Percentiles rank a stretch among this genome's conserved stretches.
Evolutionary conservation across 1,140 invertebrate species (phyloP).

Genomic region (Latrodectus geometricus): DNA sequence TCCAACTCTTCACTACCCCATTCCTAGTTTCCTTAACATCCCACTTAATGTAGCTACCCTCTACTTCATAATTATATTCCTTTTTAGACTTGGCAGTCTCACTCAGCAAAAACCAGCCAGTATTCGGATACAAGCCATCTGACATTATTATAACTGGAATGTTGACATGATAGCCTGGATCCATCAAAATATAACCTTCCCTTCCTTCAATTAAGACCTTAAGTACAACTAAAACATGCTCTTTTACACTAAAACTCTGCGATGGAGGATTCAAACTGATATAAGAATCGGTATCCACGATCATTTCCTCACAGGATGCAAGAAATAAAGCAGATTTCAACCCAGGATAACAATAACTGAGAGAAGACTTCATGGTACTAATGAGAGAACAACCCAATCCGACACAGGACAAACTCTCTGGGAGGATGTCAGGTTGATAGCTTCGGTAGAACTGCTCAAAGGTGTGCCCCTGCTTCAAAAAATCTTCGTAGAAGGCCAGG

Average conservation of each 20-base stretch:
- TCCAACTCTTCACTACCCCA: constrained; percentile 60
- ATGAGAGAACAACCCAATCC: constrained; percentile 85
- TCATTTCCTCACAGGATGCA: constrained; percentile 86
- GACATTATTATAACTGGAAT: constrained; percentile 87
- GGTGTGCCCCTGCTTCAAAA: constrained; percentile 71
- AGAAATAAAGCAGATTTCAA: constrained; percentile 75
- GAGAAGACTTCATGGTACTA: constrained; percentile 70
- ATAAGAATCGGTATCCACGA: constrained; percentile 64
- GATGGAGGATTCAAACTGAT: constrained; percentile 65
- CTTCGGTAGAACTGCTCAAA: constrained; percentile 78
- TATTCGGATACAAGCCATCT: constrained; percentile 86
- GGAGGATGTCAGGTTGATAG: constrained; percentile 82
- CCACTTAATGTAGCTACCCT: constrained; percentile 84
- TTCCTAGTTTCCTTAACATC: constrained; percentile 73
- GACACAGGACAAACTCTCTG: constrained; percentile 86
- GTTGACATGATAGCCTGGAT: constrained; percentile 90
- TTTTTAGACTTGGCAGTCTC: constrained; percentile 80
- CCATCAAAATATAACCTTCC: constrained; percentile 72
- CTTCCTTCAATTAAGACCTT: constrained; percentile 80
- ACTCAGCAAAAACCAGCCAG: constrained; percentile 86
- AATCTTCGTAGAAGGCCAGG: constrained; percentile 69
- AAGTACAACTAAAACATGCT: constrained; percentile 87
- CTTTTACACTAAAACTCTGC: constrained; percentile 76
- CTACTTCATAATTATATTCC: constrained; percentile 84
- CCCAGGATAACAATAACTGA: constrained; percentile 76